A percentile compares a stretch with the other conserved stretches of the same genome.
Evolutionary conservation across 2,888 invertebrate species (phyloP).

Genomic region (Dascillus cervinus): DNA sequence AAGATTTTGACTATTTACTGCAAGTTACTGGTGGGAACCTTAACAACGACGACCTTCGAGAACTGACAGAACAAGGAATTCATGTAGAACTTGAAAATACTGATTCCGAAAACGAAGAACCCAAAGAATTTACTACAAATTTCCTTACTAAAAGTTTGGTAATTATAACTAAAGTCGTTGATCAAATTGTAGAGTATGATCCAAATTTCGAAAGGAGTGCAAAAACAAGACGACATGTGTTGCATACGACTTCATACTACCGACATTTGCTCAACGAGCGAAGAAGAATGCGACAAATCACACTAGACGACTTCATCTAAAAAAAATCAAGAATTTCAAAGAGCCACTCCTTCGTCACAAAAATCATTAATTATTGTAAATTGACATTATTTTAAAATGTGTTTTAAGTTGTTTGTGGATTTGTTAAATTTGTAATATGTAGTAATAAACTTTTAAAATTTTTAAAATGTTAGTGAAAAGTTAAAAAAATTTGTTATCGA

Average conservation of each 20-base stretch:
- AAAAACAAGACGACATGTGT: background rate
- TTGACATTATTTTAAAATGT: too few relatives aligned
- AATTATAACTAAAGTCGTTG: background rate
- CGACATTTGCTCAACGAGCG: constrained; percentile 6
- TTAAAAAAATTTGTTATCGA: too few relatives aligned
- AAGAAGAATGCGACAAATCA: constrained; percentile 5
- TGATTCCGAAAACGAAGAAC: too few relatives aligned
- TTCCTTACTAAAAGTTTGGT: background rate
- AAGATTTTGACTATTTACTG: background rate
- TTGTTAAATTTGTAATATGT: too few relatives aligned
- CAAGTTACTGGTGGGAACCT: background rate
- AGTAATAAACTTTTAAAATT: too few relatives aligned
- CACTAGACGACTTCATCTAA: constrained; percentile 4
- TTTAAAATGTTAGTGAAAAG: too few relatives aligned
- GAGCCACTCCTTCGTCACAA: background rate
- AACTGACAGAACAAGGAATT: constrained; percentile 4
- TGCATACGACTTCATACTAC: constrained; percentile 3
- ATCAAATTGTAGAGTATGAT: background rate
- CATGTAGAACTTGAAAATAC: constrained; percentile 4
- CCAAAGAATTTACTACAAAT: background rate
- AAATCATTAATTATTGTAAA: too few relatives aligned
- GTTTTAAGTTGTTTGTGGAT: too few relatives aligned
- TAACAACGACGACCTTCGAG: constrained; percentile 2
- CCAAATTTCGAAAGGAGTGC: too few relatives aligned
- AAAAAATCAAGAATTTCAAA: constrained; percentile 7